Conservation (phyloP, 2,888 invertebrate species). For the Fragum sueziense region DNA sequence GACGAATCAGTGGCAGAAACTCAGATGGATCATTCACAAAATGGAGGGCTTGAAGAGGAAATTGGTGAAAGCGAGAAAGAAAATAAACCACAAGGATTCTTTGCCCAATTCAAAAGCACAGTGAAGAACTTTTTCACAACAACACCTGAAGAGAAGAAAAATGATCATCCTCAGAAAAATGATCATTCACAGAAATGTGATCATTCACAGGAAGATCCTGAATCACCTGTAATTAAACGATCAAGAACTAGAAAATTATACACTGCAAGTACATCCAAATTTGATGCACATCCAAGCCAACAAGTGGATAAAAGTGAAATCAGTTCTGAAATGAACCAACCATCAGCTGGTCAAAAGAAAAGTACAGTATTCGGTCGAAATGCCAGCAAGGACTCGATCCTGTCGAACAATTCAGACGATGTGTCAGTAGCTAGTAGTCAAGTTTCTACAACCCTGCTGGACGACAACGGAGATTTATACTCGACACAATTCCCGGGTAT, state of each 20-base stretch:
- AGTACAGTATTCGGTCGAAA: slow-evolving; percentile 35
- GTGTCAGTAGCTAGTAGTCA: slow-evolving; percentile 57
- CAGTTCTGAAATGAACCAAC: not conserved
- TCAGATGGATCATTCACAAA: slow-evolving; percentile 28
- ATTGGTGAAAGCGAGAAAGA: not conserved
- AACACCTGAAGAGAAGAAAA: not conserved
- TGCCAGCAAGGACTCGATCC: slow-evolving; percentile 49
- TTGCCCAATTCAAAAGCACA: slow-evolving; percentile 4
- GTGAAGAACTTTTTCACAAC: slow-evolving; percentile 16
- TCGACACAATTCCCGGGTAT: slow-evolving; percentile 63
- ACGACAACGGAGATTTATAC: slow-evolving; percentile 65
- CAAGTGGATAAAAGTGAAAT: not conserved
- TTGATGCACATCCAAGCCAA: no score
- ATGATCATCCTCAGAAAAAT: no score
- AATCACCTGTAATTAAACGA: not conserved
- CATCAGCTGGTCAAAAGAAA: not conserved
- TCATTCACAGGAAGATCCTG: not conserved
- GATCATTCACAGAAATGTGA: no score
- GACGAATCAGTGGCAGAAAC: slow-evolving; percentile 49
- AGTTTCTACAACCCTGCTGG: slow-evolving; percentile 60
- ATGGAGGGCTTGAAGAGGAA: not conserved
- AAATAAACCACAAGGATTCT: slow-evolving; percentile 1
- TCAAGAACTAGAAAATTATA: not conserved
- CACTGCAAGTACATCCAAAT: not conserved
- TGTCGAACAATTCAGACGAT: slow-evolving; percentile 49